Evolutionary conservation across 2,888 invertebrate species (phyloP).

Genomic region (Drosophila suboccidentalis): DNA sequence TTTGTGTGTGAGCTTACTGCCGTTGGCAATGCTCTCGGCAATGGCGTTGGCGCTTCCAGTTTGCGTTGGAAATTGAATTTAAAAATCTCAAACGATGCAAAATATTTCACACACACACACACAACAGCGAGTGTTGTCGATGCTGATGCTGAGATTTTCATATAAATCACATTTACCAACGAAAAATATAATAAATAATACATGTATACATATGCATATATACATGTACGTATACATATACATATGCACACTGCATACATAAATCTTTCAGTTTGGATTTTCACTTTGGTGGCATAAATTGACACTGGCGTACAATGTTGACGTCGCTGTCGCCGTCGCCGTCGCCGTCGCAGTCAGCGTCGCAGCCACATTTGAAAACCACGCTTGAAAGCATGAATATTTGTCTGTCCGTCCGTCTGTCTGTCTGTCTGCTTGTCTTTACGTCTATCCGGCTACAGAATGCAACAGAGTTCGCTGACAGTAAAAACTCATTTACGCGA

Average conservation of each 20-base stretch:
- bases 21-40: slow-evolving; percentile 23
- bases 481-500: slow-evolving; percentile 83
- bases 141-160: slow-evolving; percentile 71
- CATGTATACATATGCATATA: slow-evolving; percentile 30
- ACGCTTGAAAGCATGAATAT: slow-evolving; percentile 74
- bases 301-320: slow-evolving; percentile 74
- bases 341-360: slow-evolving; percentile 3
- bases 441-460: slow-evolving; percentile 45
- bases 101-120: slow-evolving; percentile 74
- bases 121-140: slow-evolving; percentile 16
- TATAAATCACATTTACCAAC: slow-evolving; percentile 76
- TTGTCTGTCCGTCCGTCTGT: slow-evolving; percentile 13
- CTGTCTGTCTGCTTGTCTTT: slow-evolving; percentile 1
- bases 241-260: slow-evolving; percentile 59
- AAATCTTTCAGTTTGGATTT: slow-evolving; percentile 82
- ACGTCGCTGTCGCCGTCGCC: neutral
- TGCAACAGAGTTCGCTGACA: slow-evolving; percentile 79
- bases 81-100: slow-evolving; percentile 75
- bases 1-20: too few species aligned
- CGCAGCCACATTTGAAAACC: slow-evolving; percentile 77
- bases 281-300: slow-evolving; percentile 82
- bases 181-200: slow-evolving; percentile 80
- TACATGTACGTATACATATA: slow-evolving; percentile 24
- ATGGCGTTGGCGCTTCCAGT: slow-evolving; percentile 14
- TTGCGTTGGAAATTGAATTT: slow-evolving; percentile 71